A percentile compares a stretch with the other conserved stretches of the same genome.
Conservation (phyloP, 92 coral and sea anemone species). For the Nematostella vectensis region DNA sequence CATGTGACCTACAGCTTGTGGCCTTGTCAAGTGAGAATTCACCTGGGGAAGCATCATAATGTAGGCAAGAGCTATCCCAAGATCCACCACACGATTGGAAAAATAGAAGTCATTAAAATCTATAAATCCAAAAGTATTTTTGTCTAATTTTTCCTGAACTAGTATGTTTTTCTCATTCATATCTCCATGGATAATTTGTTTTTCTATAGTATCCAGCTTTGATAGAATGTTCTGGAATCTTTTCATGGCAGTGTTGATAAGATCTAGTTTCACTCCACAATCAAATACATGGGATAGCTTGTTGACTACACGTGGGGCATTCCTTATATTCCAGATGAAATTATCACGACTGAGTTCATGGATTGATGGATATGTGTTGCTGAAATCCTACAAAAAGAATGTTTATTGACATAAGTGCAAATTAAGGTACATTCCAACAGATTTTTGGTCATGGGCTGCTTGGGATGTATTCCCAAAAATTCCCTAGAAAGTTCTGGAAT, state of each 20-base stretch:
- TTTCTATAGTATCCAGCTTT: slow-evolving; percentile 13
- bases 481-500: too few species aligned
- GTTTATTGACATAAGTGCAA: not conserved
- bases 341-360: not conserved
- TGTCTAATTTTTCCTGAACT: slow-evolving; percentile 7
- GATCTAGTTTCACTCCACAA: not conserved
- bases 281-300: slow-evolving; percentile 2
- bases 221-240: slow-evolving; percentile 22
- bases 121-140: slow-evolving; percentile 17
- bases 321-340: not conserved
- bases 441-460: too few species aligned
- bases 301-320: not conserved
- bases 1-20: slow-evolving; percentile 22
- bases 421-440: too few species aligned
- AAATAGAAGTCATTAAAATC: slow-evolving; percentile 19
- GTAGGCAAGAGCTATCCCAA: slow-evolving; percentile 30
- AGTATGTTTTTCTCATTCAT: slow-evolving; percentile 36
- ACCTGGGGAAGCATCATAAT: slow-evolving; percentile 15
- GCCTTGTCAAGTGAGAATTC: slow-evolving; percentile 1
- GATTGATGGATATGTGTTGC: not conserved
- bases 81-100: slow-evolving; percentile 35
- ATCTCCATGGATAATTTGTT: slow-evolving; percentile 52
- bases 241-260: not conserved
- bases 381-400: not conserved
- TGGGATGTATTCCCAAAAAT: too few species aligned